Evolutionary conservation across 2,888 invertebrate genomes (phyloP).

Genomic region (Horisme vitalbata): DNA sequence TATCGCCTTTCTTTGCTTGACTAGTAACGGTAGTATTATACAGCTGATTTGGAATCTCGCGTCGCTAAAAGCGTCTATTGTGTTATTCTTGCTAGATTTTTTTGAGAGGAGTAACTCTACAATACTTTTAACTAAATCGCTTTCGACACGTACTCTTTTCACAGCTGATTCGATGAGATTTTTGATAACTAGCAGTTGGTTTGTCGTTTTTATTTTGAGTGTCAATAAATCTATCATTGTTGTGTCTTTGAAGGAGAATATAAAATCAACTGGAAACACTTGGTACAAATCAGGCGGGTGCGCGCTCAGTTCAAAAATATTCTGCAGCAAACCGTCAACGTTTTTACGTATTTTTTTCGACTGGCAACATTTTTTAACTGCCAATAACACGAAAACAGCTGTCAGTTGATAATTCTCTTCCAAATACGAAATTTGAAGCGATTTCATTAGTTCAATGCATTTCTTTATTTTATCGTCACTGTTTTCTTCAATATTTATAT

Average conservation of each 20-base stretch:
- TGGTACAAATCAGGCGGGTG: constrained; percentile 71
- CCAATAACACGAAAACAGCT: constrained; percentile 60
- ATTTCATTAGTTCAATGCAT: constrained; percentile 56
- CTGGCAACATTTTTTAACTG: constrained; percentile 61
- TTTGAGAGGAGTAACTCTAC: constrained; percentile 59
- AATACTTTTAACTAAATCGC: constrained; percentile 62
- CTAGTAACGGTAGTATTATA: constrained; percentile 63
- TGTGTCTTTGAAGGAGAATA: constrained; percentile 63
- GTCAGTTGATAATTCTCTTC: constrained; percentile 69
- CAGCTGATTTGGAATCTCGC: constrained; percentile 69
- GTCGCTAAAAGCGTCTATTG: constrained; percentile 62
- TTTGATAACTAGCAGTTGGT: constrained; percentile 56
- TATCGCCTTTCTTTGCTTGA: constrained; percentile 67
- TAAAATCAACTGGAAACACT: constrained; percentile 59
- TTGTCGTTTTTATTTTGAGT: constrained; percentile 62
- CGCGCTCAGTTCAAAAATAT: constrained; percentile 63
- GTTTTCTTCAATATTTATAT: constrained; percentile 39
- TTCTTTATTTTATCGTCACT: constrained; percentile 46
- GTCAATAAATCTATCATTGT: constrained; percentile 57
- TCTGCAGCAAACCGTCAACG: constrained; percentile 58
- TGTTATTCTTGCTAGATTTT: constrained; percentile 44
- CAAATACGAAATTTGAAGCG: constrained; percentile 61
- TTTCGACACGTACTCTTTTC: constrained; percentile 64
- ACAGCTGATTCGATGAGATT: constrained; percentile 64
- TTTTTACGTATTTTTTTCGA: constrained; percentile 56